These are phyloP conservation scores for Nymphalis urticae DNA, from an alignment of 2,888 invertebrate genomes.

Conservation along the genomic window DNA sequence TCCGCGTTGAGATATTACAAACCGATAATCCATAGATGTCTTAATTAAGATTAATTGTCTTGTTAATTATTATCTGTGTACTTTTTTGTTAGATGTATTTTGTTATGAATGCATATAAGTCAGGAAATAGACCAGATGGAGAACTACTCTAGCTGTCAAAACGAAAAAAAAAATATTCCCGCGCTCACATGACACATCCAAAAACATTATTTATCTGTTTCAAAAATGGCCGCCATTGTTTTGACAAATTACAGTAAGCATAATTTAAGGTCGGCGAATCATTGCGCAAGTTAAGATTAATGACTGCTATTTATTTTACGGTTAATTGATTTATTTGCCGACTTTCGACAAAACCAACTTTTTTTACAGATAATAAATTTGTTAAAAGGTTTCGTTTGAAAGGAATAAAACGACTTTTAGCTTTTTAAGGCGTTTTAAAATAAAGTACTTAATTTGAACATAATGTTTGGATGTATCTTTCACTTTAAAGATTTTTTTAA, in stretches of 20 bases:
- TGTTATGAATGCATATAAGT: too few species aligned
- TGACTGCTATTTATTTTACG: neutral
- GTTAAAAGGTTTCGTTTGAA: slow-evolving; percentile 6
- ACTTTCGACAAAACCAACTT: slow-evolving; percentile 1
- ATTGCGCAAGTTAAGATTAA: neutral
- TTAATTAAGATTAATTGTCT: neutral
- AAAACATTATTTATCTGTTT: slow-evolving; percentile 21
- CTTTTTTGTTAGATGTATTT: too few species aligned
- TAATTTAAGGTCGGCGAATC: neutral
- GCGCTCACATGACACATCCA: neutral
- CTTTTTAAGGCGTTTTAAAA: neutral
- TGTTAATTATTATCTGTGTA: too few species aligned
- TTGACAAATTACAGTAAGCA: slow-evolving; percentile 21
- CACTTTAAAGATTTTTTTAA: too few species aligned
- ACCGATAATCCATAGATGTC: neutral
- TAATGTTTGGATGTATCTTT: neutral
- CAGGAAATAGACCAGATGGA: too few species aligned
- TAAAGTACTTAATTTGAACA: slow-evolving; percentile 5
- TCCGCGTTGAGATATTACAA: neutral
- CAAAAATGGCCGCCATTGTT: slow-evolving; percentile 28
- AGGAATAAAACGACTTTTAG: neutral
- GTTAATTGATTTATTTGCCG: slow-evolving; percentile 8
- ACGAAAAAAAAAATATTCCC: neutral
- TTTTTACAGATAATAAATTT: neutral
- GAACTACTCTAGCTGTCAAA: neutral